Evolutionary conservation across 1,140 invertebrate genomes (phyloP), one percentile per base, ranked within the genome.

Genomic region (Phymastichus coffea): DNA sequence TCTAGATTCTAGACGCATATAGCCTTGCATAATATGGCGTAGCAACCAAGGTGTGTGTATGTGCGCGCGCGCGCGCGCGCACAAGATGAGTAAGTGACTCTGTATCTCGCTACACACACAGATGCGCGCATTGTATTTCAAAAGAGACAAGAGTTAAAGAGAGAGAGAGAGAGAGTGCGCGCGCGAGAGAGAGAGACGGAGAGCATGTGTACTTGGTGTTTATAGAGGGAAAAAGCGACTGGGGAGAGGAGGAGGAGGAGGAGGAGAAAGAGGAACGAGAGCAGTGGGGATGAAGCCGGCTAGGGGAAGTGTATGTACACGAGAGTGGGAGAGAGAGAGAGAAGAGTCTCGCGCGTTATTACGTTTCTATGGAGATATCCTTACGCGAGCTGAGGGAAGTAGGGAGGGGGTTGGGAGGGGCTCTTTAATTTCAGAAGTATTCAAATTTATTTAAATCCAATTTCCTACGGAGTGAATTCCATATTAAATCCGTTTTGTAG

Each of bases 401-500:
- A n/a, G n/a, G n/a, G n/a, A n/a, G n/a, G n/a, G n/a, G n/a, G n/a
- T n/a, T 6, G 28, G 66, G 73, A 71, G 74, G 71, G 71, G 71
- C 68, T 67, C 74, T 76, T 76, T 77, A 74, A 76, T 78, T 78
- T 78, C 71, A 76, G 66, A 76, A 73, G 73, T 74, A 76, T 79
- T 79, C 75, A 75, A 74, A 76, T 77, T 75, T 75, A 75, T 75
- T 75, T 75, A 75, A 75, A 75, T 75, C 73, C 73, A 73, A 75
- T 75, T 75, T 75, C 71, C 70, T 73, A 38, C 54, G 67, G 69
- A 68, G 68, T 72, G n/a, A n/a, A n/a, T 33, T 73, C 68, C 69
- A 71, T 73, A 72, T 72, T 69, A 67, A 67, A 69, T 69, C 67
- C 63, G 63, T 65, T 69, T 58, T 69, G 56, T 69, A 64, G 63